These are phyloP conservation scores for Tricholaema leucomelas DNA, from an alignment of 2,113 vertebrate species.

Conservation along the genomic window DNA sequence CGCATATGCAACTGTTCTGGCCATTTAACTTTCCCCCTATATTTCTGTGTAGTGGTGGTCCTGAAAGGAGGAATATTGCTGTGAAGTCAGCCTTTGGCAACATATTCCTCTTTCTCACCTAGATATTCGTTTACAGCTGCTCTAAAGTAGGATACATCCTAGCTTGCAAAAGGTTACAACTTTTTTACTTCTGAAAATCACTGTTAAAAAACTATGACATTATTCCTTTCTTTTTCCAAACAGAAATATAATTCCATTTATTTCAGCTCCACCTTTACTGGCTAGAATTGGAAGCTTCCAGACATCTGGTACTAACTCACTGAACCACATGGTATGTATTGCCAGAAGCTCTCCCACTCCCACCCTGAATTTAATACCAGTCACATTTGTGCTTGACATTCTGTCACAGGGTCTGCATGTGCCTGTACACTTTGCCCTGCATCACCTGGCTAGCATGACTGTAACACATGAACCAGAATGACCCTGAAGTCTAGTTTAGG, in stretches of 20 bases:
- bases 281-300: constrained; percentile 13
- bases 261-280: constrained; percentile 38
- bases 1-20: not conserved
- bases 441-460: not conserved
- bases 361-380: constrained; percentile 24
- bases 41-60: not conserved
- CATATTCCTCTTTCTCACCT: not conserved
- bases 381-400: not conserved
- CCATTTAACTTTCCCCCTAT: not conserved
- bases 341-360: not conserved
- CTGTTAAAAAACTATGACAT: not conserved
- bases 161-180: not conserved
- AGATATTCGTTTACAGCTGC: not conserved
- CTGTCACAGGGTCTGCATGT: not conserved
- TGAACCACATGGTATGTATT: constrained; percentile 47
- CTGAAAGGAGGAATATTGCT: not conserved
- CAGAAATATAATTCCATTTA: constrained; percentile 18
- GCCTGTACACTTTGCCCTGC: not conserved
- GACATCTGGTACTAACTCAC: constrained; percentile 41
- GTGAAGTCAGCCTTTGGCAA: not conserved
- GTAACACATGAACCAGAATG: not conserved
- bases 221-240: not conserved
- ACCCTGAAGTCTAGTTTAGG: not conserved
- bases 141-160: not conserved
- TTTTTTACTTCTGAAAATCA: not conserved